phyloP scores from a whole-genome alignment of 1,140 invertebrate species.

The Subanguina moxae region DNA sequence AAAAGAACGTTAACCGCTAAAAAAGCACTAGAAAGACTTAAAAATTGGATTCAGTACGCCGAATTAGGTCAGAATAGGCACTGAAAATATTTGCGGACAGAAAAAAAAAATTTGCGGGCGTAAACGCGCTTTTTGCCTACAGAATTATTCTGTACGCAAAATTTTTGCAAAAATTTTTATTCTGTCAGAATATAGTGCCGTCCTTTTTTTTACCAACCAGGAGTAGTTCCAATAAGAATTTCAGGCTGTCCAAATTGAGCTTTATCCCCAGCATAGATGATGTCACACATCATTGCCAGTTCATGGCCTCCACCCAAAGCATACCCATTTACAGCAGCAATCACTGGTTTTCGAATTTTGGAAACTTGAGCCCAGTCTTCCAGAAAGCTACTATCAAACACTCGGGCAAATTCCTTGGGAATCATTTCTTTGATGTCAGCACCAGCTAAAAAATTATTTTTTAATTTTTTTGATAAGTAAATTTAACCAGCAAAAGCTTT shows the following conservation, averaged over 20 bases:
- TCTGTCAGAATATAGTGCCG: no score
- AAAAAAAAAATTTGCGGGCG: no score
- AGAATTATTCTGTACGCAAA: no score
- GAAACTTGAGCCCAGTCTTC: constrained; percentile 74
- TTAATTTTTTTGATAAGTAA: neutral
- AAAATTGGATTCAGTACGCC: no score
- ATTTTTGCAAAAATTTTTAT: no score
- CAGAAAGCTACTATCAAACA: constrained; percentile 73
- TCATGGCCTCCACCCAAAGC: constrained; percentile 94
- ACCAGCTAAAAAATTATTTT: constrained; percentile 68
- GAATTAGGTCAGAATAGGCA: no score
- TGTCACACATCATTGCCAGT: constrained; percentile 98
- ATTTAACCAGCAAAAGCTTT: constrained; percentile 77
- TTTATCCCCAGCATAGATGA: constrained; percentile 96
- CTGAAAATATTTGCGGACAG: no score
- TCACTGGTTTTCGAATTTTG: constrained; percentile 78
- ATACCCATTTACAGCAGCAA: constrained; percentile 97
- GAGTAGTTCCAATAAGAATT: constrained; percentile 91
- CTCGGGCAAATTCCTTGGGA: constrained; percentile 71
- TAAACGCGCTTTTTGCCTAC: no score
- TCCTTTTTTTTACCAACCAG: constrained; percentile 66
- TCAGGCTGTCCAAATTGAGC: constrained; percentile 97
- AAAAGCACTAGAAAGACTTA: no score
- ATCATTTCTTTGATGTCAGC: constrained; percentile 98
- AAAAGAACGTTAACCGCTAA: no score